Evolutionary conservation across 2,113 vertebrate species (phyloP), one percentile per base, ranked within the genome.

Genomic region (Sylvilagus bachmani): DNA sequence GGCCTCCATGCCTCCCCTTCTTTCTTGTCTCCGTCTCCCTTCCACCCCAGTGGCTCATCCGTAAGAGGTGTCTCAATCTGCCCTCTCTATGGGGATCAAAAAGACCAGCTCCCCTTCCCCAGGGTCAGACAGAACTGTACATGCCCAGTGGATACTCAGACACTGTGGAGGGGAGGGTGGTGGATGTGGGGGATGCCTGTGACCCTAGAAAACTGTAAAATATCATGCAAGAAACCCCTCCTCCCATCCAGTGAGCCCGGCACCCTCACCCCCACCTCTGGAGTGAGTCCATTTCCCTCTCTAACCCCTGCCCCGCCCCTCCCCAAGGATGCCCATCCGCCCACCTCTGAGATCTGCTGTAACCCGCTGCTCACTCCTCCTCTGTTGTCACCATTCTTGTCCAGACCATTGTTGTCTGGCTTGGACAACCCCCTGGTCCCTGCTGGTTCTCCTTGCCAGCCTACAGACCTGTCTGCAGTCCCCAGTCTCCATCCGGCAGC

Each of bases 311-410:
- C 44, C 44, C 21, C 13, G 0, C 2, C 16, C 12, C 27, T 51
- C n/a, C 19, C 38, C 13, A 8, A 38, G n/a, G 22, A 38, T 1
- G 2, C 22, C 67, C 11, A 6, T 6, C 3, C 0, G 3, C 24
- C 31, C 25, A 38, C 24, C 77, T 36, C 31, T 9, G 13, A 55
- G 55, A 36, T 17, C 1, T 13, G 75, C 22, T 44, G 38, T 38
- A 17, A 2, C 11, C 69, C 53, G 10, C 17, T 9, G 5, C 70
- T 62, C 31, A 27, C 49, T 5, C 17, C 3, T 62, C 38, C 73
- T 25, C 66, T 17, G 7, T 44, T 9, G 8, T 12, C 36, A 3
- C 71, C 25, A 8, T 19, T 25, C 85, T 78, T 61, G 66, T 80
- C 61, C 27, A 25, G 51, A 29, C 11, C 29, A 53, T 7, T 3